Conservation (phyloP, 2,113 vertebrate species). For the Gymnorhina tibicen region DNA sequence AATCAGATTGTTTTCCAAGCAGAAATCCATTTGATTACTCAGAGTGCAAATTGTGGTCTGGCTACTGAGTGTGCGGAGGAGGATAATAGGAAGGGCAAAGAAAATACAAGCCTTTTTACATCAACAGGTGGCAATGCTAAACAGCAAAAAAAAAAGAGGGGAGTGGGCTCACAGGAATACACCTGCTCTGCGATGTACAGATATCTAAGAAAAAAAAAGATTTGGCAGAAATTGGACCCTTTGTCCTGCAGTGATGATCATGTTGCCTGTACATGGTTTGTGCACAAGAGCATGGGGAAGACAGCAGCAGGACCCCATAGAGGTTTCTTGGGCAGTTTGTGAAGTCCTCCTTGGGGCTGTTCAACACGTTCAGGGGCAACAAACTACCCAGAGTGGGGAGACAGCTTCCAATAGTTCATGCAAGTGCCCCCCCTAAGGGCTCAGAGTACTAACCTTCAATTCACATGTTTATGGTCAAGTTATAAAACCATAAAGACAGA, state of each 20-base stretch:
- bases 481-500: neutral
- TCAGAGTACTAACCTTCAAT: neutral
- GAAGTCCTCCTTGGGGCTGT: neutral
- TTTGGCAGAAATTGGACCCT: neutral
- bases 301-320: neutral
- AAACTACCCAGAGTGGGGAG: neutral
- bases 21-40: neutral
- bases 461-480: neutral
- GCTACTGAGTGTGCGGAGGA: neutral
- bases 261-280: neutral
- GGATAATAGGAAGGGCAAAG: neutral
- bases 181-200: neutral
- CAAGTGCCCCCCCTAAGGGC: neutral
- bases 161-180: neutral
- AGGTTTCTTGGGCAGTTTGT: neutral
- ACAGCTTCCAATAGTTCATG: neutral
- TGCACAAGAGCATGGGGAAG: neutral
- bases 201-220: neutral
- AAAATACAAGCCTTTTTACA: neutral
- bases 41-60: neutral
- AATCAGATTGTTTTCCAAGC: neutral
- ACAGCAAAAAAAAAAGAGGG: neutral
- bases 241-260: neutral
- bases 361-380: accelerated
- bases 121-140: neutral